Evolutionary conservation across 2,797 vertebrate species (phyloP).

Genomic region (Schizopygopsis malacanthus): DNA sequence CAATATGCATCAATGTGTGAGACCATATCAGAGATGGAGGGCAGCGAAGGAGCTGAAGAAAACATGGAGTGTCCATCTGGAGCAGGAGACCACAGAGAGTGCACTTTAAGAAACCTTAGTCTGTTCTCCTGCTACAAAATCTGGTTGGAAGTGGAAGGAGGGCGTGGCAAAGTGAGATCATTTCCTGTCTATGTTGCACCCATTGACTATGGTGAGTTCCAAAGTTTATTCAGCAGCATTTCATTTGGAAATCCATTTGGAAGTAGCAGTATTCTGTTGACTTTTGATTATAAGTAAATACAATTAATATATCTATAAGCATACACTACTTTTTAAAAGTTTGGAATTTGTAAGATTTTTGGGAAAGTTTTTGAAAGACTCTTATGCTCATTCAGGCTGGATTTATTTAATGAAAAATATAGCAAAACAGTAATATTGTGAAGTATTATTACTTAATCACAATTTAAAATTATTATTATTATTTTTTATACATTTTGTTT

Average conservation of each 20-base stretch:
- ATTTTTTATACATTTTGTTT: neutral
- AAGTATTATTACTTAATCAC: neutral
- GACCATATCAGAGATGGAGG: constrained; percentile 70
- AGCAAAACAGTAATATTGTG: neutral
- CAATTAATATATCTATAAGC: neutral
- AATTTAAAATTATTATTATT: neutral
- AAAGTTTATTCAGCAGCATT: neutral
- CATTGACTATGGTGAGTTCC: constrained; percentile 85
- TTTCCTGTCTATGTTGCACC: constrained; percentile 84
- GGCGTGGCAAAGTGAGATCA: constrained; percentile 80
- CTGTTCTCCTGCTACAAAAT: constrained; percentile 87
- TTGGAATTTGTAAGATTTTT: neutral
- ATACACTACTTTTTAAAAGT: neutral
- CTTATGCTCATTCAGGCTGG: neutral
- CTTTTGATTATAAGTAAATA: neutral
- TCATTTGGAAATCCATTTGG: neutral
- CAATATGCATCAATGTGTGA: constrained; percentile 84
- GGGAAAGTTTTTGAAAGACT: neutral
- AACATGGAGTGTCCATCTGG: constrained; percentile 70
- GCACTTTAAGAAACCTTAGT: constrained; percentile 83
- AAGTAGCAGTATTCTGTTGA: neutral
- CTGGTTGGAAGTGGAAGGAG: constrained; percentile 86
- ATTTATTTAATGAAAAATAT: neutral
- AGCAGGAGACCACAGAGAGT: constrained; percentile 74
- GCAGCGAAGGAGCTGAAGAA: constrained; percentile 59